Conservation (phyloP, 2,113 vertebrate genomes). For the Phylloscopus whistleri region DNA sequence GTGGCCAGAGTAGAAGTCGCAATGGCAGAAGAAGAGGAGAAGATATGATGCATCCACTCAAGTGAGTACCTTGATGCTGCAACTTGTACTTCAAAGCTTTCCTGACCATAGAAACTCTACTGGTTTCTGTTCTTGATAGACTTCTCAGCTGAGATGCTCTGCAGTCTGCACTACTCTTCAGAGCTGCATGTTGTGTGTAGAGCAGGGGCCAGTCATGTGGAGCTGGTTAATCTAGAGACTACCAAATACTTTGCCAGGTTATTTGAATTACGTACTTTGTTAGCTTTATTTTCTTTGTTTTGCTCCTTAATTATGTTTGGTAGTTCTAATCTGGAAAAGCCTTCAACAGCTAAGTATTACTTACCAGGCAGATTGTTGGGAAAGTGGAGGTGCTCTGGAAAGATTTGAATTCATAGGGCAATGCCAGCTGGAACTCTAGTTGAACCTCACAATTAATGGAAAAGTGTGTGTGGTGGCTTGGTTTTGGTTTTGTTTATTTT, state of each 20-base stretch:
- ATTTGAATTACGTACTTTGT: not conserved
- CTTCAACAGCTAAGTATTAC: not conserved
- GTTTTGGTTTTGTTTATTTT: not conserved
- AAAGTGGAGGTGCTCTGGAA: not conserved
- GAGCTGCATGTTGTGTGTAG: not conserved
- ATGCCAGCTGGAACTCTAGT: not conserved
- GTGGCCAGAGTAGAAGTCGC: constrained; percentile 89
- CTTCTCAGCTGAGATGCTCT: not conserved
- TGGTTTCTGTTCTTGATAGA: not conserved
- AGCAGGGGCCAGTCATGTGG: not conserved
- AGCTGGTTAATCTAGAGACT: not conserved
- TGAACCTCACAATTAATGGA: not conserved
- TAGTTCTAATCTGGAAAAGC: not conserved
- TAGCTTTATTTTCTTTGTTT: not conserved
- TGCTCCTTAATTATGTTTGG: not conserved
- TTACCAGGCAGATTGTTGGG: not conserved
- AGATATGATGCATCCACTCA: constrained; percentile 97
- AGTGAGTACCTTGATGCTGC: constrained; percentile 75
- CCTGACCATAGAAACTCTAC: not conserved
- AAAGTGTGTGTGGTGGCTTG: not conserved
- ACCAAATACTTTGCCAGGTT: not conserved
- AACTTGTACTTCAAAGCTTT: not conserved
- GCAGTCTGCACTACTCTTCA: not conserved
- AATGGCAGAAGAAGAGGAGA: constrained; percentile 95
- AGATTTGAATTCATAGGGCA: not conserved